Evolutionary conservation across 2,888 invertebrate species (phyloP), one percentile per base, ranked within the genome.

Genomic region (Cryptocheilus praepositus): DNA sequence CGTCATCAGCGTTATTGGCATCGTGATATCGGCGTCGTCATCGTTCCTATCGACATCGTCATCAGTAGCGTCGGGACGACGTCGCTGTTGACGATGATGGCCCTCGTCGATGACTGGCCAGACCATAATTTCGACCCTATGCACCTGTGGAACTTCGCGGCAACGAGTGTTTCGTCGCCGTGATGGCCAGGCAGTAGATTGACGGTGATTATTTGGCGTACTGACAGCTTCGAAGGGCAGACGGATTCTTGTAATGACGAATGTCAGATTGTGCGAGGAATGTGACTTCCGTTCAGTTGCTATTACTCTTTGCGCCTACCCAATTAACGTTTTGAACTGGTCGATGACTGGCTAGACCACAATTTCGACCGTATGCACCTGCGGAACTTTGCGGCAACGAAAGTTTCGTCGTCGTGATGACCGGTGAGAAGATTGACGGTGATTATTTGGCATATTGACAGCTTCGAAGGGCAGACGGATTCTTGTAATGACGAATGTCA

Each of bases 361-460:
- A 18, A 49, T 49, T 16, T 18, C 49, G 49, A 49, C 25, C 25
- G 3, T 25, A 2, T 5, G 36, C n/a, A n/a, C 8, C 4, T 49
- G 49, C 49, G 49, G 16, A 49, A 18, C 16, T 49, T 45, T 2
- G 2, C 18, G n/a, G 49, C 13, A 18, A 16, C 49, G 49, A 49
- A 5, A 18, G 16, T 49, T 49, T 49, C 49, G 49, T 56, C 63
- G 76, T 36, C 64, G 61, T 53, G 63, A 59, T 64, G 62, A 8
- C 19, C 63, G 62, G 63, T 53, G 55, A 59, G 52, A 61, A 62
- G 67, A 60, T 71, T 67, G 73, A 73, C 64, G 67, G 61, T 71
- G 13, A 36, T 36, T 4, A 36, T 36, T n/a, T n/a, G n/a, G n/a
- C n/a, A n/a, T n/a, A n/a, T n/a, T n/a, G n/a, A n/a, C n/a, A n/a